A percentile compares a stretch with the other conserved stretches of the same genome.
Conservation (phyloP, 2,888 invertebrate genomes). For the Orchestes rusci region DNA sequence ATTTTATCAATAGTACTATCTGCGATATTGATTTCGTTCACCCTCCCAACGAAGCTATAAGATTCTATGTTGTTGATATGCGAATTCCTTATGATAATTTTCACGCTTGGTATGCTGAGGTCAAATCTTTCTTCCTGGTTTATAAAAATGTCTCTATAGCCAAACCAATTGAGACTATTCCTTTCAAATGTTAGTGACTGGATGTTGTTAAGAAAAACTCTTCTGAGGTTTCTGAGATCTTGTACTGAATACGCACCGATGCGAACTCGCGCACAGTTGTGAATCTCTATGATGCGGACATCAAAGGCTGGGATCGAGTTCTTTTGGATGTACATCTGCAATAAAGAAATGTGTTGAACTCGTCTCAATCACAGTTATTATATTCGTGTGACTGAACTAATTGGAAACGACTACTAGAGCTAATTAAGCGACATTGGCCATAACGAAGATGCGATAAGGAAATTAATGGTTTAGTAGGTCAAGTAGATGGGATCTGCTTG, state of each 20-base stretch:
- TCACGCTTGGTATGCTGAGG: constrained; percentile 37
- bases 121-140: constrained; percentile 34
- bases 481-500: no score
- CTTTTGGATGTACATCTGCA: constrained; percentile 37
- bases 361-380: constrained; percentile 12
- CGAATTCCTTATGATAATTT: constrained; percentile 44
- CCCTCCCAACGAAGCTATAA: constrained; percentile 62
- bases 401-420: constrained; percentile 13
- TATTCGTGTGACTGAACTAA: constrained; percentile 14
- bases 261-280: constrained; percentile 56
- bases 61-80: constrained; percentile 45
- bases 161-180: constrained; percentile 53
- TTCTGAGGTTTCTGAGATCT: constrained; percentile 55
- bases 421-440: constrained; percentile 14
- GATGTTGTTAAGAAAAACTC: constrained; percentile 57
- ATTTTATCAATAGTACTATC: constrained; percentile 55
- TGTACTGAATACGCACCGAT: constrained; percentile 54
- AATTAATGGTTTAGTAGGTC: no score
- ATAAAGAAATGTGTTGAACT: constrained; percentile 23
- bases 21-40: constrained; percentile 60
- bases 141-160: constrained; percentile 33
- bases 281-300: constrained; percentile 50
- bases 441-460: background rate
- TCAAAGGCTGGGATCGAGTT: constrained; percentile 36
- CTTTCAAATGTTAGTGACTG: constrained; percentile 55